Percentiles rank a stretch among this genome's conserved stretches.
Conservation (phyloP, 1,140 invertebrate genomes). For the Megalonaias nervosa region DNA sequence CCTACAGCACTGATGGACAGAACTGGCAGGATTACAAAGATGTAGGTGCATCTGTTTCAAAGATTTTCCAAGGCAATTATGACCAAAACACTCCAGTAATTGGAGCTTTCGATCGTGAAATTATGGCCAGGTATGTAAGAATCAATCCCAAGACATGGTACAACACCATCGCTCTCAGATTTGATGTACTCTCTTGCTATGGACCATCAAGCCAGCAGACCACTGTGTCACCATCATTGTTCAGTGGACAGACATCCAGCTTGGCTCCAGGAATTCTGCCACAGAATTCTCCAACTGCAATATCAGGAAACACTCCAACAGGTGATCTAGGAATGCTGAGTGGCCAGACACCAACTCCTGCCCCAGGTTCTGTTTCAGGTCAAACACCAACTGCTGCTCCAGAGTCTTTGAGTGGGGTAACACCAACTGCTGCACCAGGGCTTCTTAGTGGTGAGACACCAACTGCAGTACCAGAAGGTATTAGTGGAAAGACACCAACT, state of each 20-base stretch:
- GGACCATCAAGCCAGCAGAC: slow-evolving; percentile 24
- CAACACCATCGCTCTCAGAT: slow-evolving; percentile 40
- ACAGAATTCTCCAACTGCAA: slow-evolving; percentile 17
- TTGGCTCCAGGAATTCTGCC: slow-evolving; percentile 5
- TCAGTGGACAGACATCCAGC: neutral
- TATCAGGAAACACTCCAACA: slow-evolving; percentile 16
- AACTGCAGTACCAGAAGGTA: slow-evolving; percentile 10
- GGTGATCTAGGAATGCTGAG: slow-evolving; percentile 6
- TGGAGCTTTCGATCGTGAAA: slow-evolving; percentile 39
- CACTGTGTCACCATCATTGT: neutral
- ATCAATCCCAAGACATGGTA: slow-evolving; percentile 44
- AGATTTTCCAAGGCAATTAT: slow-evolving; percentile 45
- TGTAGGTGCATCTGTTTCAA: neutral
- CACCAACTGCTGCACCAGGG: slow-evolving; percentile 19
- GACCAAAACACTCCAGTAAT: slow-evolving; percentile 44
- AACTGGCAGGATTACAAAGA: slow-evolving; percentile 38
- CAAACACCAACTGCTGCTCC: slow-evolving; percentile 11
- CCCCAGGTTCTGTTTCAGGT: neutral
- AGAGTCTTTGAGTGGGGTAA: neutral
- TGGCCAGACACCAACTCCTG: slow-evolving; percentile 13
- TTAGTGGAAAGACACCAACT: slow-evolving; percentile 14
- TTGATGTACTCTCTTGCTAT: slow-evolving; percentile 52
- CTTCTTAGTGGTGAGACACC: slow-evolving; percentile 15
- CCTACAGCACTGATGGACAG: slow-evolving; percentile 46
- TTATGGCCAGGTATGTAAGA: slow-evolving; percentile 46